Base-by-base conservation (phyloP, 2,113 vertebrate species). In the Eurypyga helias region DNA sequence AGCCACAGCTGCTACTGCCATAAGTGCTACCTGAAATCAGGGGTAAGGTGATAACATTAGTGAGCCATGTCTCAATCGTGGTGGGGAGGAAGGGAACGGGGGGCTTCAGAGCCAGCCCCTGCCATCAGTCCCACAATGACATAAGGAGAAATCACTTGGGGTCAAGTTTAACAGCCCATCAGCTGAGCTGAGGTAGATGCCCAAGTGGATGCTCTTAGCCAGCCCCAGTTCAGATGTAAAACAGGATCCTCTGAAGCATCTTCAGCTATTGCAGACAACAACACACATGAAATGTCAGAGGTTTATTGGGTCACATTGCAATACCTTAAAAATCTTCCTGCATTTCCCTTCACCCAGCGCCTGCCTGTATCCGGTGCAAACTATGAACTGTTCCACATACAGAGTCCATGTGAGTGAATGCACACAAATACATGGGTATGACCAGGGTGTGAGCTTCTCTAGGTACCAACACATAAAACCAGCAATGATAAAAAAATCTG, bases 231-330 rank as follows among this genome's bases (percentile, higher is more conserved):
- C 49, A 93, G 43, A 58, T 45, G 43, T 18, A 46, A 81, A 81
- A 46, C 36, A n/a, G 21, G 43, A 61, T 41, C n/a, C 28, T 38
- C 19, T 75, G 38, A 51, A 64, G 18, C 51, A 52, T 49, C 45
- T 89, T 73, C 72, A 81, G 58, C 34, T 72, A 17, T 1, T 55
- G 67, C 51, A 81, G 58, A 69, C 33, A 78, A 57, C 13, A 73
- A 26, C 17, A 62, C 2, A 79, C 79, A 71, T 54, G 9, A 83
- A 92, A 92, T 4, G 8, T 49, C 61, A 71, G 41, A 33, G 69
- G 61, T 10, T 54, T 49, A n/a, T 0, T 34, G n/a, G 46, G 12
- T 67, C 61, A 85, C 0, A 0, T 11, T 12, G 55, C 1, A 2
- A 49, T 25, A 51, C 17, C 33, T 83, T 55, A 58, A 67, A 78